These are phyloP conservation scores for Cosmia trapezina DNA, from an alignment of 2,888 invertebrate species.

Conservation along the genomic window DNA sequence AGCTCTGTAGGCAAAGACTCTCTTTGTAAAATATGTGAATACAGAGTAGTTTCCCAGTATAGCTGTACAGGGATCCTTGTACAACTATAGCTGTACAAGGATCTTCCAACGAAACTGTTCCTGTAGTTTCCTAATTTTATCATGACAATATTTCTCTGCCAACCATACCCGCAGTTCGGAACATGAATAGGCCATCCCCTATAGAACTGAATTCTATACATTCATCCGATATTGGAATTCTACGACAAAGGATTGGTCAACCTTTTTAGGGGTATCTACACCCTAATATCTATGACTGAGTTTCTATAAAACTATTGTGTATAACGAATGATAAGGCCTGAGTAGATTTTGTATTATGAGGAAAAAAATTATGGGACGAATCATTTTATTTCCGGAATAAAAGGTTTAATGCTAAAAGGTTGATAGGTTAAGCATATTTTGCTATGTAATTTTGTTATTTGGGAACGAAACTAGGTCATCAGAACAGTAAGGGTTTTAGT, in stretches of 20 bases:
- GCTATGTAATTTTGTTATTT: conserved; percentile 13
- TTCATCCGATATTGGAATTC: conserved; percentile 85
- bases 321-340: conserved; percentile 58
- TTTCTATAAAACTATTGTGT: conserved; percentile 71
- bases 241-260: conserved; percentile 86
- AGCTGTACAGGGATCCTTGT: too few relatives aligned
- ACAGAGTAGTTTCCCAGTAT: too few relatives aligned
- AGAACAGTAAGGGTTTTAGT: background rate
- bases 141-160: conserved; percentile 27
- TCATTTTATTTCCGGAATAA: conserved; percentile 61
- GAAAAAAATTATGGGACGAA: conserved; percentile 62
- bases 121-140: background rate
- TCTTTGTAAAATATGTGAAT: too few relatives aligned
- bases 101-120: too few relatives aligned
- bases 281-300: conserved; percentile 69
- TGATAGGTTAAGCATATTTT: conserved; percentile 23
- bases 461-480: background rate
- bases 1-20: too few relatives aligned
- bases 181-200: conserved; percentile 79
- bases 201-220: conserved; percentile 79
- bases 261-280: conserved; percentile 76
- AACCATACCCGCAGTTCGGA: conserved; percentile 56
- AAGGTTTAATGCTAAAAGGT: conserved; percentile 54
- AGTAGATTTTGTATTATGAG: conserved; percentile 63
- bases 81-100: too few relatives aligned